phyloP scores from a whole-genome alignment of 2,888 invertebrate species.

The Megamerina dolium region DNA sequence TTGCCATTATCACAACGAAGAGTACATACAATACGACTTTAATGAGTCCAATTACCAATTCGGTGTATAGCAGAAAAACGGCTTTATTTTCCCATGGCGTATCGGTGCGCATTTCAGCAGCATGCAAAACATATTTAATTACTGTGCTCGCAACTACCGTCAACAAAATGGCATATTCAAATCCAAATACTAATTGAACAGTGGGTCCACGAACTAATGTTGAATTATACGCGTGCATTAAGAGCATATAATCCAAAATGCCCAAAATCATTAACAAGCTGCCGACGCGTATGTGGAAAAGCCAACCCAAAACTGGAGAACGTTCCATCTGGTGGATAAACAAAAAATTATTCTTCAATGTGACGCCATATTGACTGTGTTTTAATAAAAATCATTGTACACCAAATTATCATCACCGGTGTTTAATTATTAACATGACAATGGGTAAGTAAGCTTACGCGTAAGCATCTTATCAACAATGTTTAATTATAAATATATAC shows the following conservation, averaged over 20 bases:
- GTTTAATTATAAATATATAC: too few relatives aligned
- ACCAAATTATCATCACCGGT: neutral
- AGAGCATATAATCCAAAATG: constrained; percentile 78
- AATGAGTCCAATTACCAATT: constrained; percentile 84
- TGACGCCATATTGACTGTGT: neutral
- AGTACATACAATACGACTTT: constrained; percentile 82
- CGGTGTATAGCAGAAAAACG: constrained; percentile 92
- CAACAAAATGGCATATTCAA: constrained; percentile 95
- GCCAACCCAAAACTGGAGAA: constrained; percentile 90
- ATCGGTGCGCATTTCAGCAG: constrained; percentile 73
- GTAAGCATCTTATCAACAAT: too few relatives aligned
- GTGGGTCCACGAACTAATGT: constrained; percentile 91
- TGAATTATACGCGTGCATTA: constrained; percentile 88
- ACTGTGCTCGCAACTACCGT: constrained; percentile 89
- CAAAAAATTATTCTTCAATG: neutral
- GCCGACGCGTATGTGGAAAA: constrained; percentile 89
- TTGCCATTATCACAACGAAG: constrained; percentile 94
- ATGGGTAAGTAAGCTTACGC: neutral
- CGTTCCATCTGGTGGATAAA: constrained; percentile 99
- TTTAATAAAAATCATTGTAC: neutral
- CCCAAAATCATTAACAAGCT: constrained; percentile 77
- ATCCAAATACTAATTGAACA: constrained; percentile 97
- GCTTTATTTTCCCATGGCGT: constrained; percentile 99
- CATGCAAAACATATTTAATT: constrained; percentile 84
- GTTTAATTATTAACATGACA: neutral